Percentiles rank a stretch among this genome's conserved stretches.
These are phyloP conservation scores for Mesocentrotus franciscanus DNA, from an alignment of 53 echinoderm and acorn worm genomes.

Conservation along the genomic window DNA sequence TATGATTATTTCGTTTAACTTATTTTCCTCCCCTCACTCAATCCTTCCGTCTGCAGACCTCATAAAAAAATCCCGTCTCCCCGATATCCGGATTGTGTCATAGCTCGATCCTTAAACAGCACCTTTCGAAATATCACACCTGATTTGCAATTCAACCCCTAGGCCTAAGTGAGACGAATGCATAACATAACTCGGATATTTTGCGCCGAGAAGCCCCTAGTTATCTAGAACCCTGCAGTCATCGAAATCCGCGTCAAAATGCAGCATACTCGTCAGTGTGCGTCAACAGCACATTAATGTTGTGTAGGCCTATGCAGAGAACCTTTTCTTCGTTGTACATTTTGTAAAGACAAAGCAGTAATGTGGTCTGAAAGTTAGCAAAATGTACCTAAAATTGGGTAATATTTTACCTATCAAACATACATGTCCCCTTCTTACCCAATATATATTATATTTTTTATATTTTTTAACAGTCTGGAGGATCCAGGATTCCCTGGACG, in stretches of 20 bases:
- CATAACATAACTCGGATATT: background rate
- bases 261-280: background rate
- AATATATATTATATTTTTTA: too few relatives aligned
- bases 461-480: too few relatives aligned
- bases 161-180: background rate
- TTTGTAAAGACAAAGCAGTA: too few relatives aligned
- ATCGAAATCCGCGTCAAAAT: background rate
- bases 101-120: background rate
- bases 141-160: constrained; percentile 7
- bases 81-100: constrained; percentile 5
- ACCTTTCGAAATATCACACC: constrained; percentile 10
- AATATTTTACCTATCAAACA: too few relatives aligned
- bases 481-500: too few relatives aligned
- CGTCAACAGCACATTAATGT: too few relatives aligned
- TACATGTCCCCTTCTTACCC: too few relatives aligned
- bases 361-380: too few relatives aligned
- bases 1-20: too few relatives aligned
- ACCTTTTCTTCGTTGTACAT: too few relatives aligned
- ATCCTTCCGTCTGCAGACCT: background rate
- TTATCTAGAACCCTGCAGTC: background rate
- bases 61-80: background rate
- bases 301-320: too few relatives aligned
- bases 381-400: too few relatives aligned
- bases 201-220: background rate
- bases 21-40: background rate